Evolutionary conservation across 1,140 invertebrate species (phyloP), one percentile per base, ranked within the genome.

Genomic region (Hyles vespertilio): DNA sequence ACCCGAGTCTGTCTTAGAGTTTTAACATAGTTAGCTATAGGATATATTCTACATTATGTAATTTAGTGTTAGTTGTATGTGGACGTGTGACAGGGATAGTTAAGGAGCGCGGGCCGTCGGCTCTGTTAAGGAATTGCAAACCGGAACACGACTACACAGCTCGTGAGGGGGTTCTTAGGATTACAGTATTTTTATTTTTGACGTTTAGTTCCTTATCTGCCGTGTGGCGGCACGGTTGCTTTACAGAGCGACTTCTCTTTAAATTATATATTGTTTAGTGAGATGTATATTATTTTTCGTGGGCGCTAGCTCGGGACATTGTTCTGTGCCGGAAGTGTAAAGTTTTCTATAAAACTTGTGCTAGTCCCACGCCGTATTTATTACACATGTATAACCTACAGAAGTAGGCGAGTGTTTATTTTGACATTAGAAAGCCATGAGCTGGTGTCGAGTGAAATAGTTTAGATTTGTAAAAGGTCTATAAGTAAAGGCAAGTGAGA

Each of bases 141-240:
- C 36, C 40, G 33, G 58, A 32, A 49, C 45, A 52, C 51, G 52
- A 54, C 54, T 55, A 8, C 36, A 32, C 47, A 50, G 47, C 47
- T 7, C 8, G 3, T 52, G 51, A 34, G 3, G 49, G 3, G 49
- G 53, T 22, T 44, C 12, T 59, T 58, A 68, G 56, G 43, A 46
- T 64, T 59, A 59, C 65, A 63, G 61, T 68, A 68, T 68, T 67
- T 68, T 53, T 40, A 61, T 58, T 58, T 53, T 59, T 61, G 54
- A 62, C 51, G 47, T 67, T 68, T 60, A 68, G 65, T 68, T 68
- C 61, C 61, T 68, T 47, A 53, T 50, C 36, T 43, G 55, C 36
- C 46, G 36, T 34, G 53, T 33, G 51, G 10, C 22, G 54, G 40
- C 32, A 12, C 51, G 7, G 36, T 40, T 40, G 36, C 36, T 40